phyloP scores from a whole-genome alignment of 2,888 invertebrate species.

The Thereva nobilitata region DNA sequence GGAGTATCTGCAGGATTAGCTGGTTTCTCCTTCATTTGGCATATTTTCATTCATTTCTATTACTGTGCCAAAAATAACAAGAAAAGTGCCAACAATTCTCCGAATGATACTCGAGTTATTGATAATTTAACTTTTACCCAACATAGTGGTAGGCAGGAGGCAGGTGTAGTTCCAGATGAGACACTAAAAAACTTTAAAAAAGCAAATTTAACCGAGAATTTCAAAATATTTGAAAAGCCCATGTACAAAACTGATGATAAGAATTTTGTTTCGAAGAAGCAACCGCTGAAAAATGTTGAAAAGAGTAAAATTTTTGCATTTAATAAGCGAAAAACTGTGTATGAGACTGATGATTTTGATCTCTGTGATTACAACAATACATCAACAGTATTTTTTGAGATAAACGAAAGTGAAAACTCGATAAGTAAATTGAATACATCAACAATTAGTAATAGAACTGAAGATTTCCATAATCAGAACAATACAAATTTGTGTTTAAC shows the following conservation, averaged over 20 bases:
- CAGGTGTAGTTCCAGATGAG: background rate
- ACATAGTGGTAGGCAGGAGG: background rate
- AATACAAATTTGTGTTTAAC: constrained; percentile 37
- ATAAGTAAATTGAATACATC: constrained; percentile 31
- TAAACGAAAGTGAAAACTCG: constrained; percentile 39
- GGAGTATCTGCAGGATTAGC: constrained; percentile 44
- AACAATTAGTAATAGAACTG: constrained; percentile 23
- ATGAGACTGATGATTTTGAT: constrained; percentile 41
- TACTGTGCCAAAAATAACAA: constrained; percentile 36
- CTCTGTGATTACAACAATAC: constrained; percentile 40
- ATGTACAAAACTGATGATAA: constrained; percentile 42
- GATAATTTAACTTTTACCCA: constrained; percentile 18
- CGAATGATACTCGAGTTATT: constrained; percentile 1
- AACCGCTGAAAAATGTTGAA: constrained; percentile 41
- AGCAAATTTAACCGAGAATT: constrained; percentile 32
- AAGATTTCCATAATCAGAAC: constrained; percentile 41
- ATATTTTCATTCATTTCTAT: constrained; percentile 42
- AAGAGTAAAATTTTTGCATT: constrained; percentile 42
- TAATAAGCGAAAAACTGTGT: constrained; percentile 41
- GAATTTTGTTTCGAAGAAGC: constrained; percentile 43
- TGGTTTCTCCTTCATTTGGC: constrained; percentile 44
- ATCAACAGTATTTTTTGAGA: constrained; percentile 43
- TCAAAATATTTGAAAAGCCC: constrained; percentile 42
- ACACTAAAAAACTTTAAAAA: constrained; percentile 15
- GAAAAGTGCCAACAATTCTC: background rate